Evolutionary conservation across 2,113 vertebrate genomes (phyloP).

Genomic region (Struthio camelus): DNA sequence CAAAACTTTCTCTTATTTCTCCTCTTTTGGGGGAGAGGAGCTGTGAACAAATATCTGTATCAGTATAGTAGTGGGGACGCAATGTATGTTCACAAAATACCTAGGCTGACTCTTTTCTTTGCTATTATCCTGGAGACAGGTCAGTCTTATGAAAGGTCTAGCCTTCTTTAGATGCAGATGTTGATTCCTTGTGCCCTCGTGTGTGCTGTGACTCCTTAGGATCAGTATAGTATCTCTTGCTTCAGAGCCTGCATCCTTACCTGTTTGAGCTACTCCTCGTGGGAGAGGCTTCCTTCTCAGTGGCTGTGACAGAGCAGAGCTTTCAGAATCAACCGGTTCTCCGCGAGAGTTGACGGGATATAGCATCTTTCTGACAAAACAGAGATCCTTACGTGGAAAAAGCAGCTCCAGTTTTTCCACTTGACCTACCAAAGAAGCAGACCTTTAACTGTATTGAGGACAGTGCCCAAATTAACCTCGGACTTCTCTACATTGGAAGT

Average conservation of each 20-base stretch:
- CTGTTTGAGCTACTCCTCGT: not conserved
- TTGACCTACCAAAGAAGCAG: not conserved
- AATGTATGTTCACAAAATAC: not conserved
- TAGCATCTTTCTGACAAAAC: not conserved
- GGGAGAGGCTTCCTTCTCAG: not conserved
- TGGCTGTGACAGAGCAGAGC: not conserved
- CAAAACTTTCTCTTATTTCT: not conserved
- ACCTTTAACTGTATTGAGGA: too few species aligned
- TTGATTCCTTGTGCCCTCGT: not conserved
- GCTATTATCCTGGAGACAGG: not conserved
- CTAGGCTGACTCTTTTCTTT: not conserved
- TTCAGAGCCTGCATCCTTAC: not conserved
- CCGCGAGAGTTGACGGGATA: not conserved
- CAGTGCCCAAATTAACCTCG: not conserved
- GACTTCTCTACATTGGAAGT: not conserved
- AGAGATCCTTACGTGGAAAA: not conserved
- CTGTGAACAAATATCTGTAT: not conserved
- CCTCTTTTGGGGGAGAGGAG: not conserved
- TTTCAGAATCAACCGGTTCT: not conserved
- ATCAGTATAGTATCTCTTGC: not conserved
- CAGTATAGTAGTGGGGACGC: not conserved
- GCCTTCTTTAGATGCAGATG: not conserved
- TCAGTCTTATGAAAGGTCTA: not conserved
- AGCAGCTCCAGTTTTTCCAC: not conserved
- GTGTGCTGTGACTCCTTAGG: fast-evolving